phyloP scores from a whole-genome alignment of 2,797 vertebrate species.

The Enteromius paludinosus region DNA sequence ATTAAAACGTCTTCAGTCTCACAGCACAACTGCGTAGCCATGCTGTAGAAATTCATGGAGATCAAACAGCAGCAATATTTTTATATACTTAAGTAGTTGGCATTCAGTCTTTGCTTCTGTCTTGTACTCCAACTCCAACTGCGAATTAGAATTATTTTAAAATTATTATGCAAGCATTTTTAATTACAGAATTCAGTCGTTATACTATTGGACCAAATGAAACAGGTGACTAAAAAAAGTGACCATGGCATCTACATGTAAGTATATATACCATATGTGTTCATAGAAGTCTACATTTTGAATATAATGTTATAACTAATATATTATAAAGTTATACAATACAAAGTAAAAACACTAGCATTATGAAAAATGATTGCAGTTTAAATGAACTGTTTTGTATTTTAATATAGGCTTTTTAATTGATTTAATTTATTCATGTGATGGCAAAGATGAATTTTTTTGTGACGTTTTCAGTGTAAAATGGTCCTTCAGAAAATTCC shows the following conservation, averaged over 20 bases:
- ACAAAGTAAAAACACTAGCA: neutral
- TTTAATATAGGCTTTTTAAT: neutral
- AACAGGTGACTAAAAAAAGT: neutral
- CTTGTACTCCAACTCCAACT: neutral
- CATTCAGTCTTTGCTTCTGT: neutral
- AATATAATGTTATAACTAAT: neutral
- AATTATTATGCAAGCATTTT: neutral
- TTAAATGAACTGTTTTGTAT: neutral
- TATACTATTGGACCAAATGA: neutral
- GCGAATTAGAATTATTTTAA: neutral
- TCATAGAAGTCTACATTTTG: neutral
- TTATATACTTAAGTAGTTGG: neutral
- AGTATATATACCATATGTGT: neutral
- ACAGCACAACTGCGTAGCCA: conserved; percentile 45
- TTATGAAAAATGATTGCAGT: neutral
- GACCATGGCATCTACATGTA: neutral
- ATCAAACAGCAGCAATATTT: conserved; percentile 13
- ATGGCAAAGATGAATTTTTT: neutral
- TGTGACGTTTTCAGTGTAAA: neutral
- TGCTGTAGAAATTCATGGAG: conserved; percentile 7
- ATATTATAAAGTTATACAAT: neutral
- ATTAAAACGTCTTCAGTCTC: conserved; percentile 45
- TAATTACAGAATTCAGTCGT: neutral
- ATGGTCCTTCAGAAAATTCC: neutral
- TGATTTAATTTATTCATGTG: neutral